Evolutionary conservation across 2,113 vertebrate species (phyloP).

Genomic region (Eolophus roseicapilla): DNA sequence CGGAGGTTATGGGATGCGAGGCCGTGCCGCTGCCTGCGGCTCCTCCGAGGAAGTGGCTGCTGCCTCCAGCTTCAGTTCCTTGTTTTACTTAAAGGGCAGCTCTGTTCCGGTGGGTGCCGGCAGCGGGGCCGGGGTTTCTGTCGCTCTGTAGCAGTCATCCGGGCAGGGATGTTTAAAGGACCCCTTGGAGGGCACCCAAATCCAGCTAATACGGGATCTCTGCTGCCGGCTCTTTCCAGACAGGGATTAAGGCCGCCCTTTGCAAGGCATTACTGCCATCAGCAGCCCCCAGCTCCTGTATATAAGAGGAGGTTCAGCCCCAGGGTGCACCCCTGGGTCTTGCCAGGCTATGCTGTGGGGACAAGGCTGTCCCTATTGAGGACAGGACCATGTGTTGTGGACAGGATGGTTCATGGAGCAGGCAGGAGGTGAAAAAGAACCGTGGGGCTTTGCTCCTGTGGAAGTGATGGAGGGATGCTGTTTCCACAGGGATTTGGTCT

Average conservation of each 20-base stretch:
- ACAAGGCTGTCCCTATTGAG: neutral
- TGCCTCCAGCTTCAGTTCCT: neutral
- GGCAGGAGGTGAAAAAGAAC: neutral
- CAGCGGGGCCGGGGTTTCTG: neutral
- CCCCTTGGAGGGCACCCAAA: neutral
- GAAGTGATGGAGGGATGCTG: neutral
- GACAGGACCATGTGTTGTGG: accelerated
- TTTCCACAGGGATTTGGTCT: accelerated
- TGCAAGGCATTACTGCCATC: accelerated
- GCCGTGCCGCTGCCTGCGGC: neutral
- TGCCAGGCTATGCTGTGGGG: neutral
- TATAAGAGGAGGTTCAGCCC: accelerated
- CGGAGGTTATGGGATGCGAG: neutral
- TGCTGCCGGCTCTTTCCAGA: neutral
- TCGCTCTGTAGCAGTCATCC: neutral
- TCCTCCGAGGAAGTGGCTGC: neutral
- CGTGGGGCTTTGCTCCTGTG: accelerated
- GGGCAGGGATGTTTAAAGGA: neutral
- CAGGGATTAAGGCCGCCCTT: neutral
- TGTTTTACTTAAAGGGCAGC: neutral
- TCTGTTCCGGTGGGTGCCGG: accelerated
- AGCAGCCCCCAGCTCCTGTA: neutral
- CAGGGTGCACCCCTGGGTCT: accelerated
- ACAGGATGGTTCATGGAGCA: accelerated
- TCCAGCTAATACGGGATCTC: neutral